Percentiles rank a stretch among this genome's conserved stretches.
phyloP scores from a whole-genome alignment of 2,113 vertebrate genomes.

The Xiphophorus couchianus region DNA sequence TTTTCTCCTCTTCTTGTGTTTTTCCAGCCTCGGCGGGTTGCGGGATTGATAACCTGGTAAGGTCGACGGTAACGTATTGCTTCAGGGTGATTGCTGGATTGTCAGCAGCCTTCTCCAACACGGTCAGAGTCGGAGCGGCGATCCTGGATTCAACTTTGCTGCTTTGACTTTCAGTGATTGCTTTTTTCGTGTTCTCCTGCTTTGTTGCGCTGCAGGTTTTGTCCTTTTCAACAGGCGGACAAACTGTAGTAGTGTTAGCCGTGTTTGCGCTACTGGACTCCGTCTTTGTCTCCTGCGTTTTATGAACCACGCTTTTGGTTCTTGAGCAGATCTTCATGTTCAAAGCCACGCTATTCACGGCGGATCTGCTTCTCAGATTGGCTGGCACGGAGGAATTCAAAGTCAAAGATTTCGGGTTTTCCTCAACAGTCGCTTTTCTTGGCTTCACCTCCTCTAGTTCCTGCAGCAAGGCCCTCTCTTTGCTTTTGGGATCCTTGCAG shows the following conservation, averaged over 20 bases:
- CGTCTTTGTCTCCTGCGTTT: background rate
- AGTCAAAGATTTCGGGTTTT: slow-evolving; percentile 64
- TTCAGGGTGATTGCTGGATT: slow-evolving; percentile 67
- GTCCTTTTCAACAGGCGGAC: background rate
- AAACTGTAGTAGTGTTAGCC: background rate
- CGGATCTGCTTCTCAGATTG: slow-evolving; percentile 20
- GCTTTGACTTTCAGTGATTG: slow-evolving; percentile 17
- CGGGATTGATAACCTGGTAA: slow-evolving; percentile 72
- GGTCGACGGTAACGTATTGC: slow-evolving; percentile 78
- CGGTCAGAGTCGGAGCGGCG: background rate
- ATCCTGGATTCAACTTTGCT: slow-evolving; percentile 16
- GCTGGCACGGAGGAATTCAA: slow-evolving; percentile 35
- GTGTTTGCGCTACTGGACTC: slow-evolving; percentile 7
- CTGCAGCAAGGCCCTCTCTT: slow-evolving; percentile 69
- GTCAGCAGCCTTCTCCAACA: slow-evolving; percentile 32
- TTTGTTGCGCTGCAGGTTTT: slow-evolving; percentile 39
- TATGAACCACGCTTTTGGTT: slow-evolving; percentile 46
- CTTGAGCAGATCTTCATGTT: slow-evolving; percentile 58
- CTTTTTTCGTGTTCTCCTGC: slow-evolving; percentile 26
- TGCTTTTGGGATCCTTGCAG: slow-evolving; percentile 76
- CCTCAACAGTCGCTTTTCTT: slow-evolving; percentile 6
- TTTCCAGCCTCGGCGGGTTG: slow-evolving; percentile 35
- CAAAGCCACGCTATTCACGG: slow-evolving; percentile 1
- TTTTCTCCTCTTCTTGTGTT: slow-evolving; percentile 21
- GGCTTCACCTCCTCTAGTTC: slow-evolving; percentile 61